These are phyloP conservation scores for Campopleginae sp. DNA, from an alignment of 2,888 invertebrate species.

Conservation along the genomic window DNA sequence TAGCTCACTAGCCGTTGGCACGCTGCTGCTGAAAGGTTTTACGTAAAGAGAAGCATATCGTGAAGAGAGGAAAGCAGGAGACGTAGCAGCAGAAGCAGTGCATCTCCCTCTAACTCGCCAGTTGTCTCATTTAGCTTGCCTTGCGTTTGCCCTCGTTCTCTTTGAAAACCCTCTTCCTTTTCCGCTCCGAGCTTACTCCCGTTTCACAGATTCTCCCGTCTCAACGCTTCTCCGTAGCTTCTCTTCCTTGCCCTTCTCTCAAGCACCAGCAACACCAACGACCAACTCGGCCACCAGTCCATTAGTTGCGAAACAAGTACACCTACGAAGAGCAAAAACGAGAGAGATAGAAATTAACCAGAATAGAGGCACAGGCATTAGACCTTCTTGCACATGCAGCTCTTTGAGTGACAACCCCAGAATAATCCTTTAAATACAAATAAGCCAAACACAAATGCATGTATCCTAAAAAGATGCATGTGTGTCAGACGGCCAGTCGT, in stretches of 20 bases:
- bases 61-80: slow-evolving; percentile 13
- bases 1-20: slow-evolving; percentile 50
- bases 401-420: slow-evolving; percentile 56
- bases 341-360: slow-evolving; percentile 56
- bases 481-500: neutral
- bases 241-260: slow-evolving; percentile 12
- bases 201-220: slow-evolving; percentile 47
- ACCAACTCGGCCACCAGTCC: slow-evolving; percentile 67
- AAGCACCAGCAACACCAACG: slow-evolving; percentile 53
- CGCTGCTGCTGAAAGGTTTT: slow-evolving; percentile 58
- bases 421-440: slow-evolving; percentile 11
- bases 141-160: slow-evolving; percentile 66
- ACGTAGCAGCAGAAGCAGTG: slow-evolving; percentile 32
- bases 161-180: slow-evolving; percentile 61
- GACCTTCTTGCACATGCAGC: slow-evolving; percentile 42
- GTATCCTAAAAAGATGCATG: neutral
- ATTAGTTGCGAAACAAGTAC: slow-evolving; percentile 67
- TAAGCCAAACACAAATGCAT: neutral
- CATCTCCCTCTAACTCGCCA: slow-evolving; percentile 48
- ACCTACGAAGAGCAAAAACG: slow-evolving; percentile 52
- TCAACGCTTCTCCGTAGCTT: slow-evolving; percentile 41
- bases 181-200: slow-evolving; percentile 38
- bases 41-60: slow-evolving; percentile 26
- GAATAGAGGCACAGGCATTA: slow-evolving; percentile 40
- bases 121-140: slow-evolving; percentile 64